These are phyloP conservation scores for Acronicta psi DNA, from an alignment of 2,888 invertebrate genomes.

Conservation along the genomic window DNA sequence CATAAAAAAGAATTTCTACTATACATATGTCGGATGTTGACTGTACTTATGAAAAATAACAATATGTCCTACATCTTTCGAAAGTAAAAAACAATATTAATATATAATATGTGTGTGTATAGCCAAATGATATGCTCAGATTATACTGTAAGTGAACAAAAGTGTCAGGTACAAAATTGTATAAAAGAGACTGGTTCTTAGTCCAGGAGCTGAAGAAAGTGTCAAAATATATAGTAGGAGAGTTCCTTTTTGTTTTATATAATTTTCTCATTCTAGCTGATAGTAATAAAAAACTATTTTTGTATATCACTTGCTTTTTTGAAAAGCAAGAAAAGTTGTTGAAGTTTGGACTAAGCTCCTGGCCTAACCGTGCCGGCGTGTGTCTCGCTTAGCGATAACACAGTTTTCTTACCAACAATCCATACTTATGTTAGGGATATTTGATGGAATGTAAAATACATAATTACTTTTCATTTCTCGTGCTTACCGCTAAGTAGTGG, in stretches of 20 bases:
- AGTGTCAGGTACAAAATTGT: slow-evolving; percentile 59
- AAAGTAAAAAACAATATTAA: slow-evolving; percentile 5
- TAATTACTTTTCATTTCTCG: no score
- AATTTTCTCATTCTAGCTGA: slow-evolving; percentile 15
- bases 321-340: background rate
- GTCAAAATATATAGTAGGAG: slow-evolving; percentile 21
- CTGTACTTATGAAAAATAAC: no score
- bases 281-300: slow-evolving; percentile 38
- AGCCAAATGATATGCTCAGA: slow-evolving; percentile 61
- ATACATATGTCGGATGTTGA: no score
- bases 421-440: slow-evolving; percentile 4
- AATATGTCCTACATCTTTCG: no score
- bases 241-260: background rate
- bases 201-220: slow-evolving; percentile 45
- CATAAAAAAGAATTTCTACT: no score
- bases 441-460: no score
- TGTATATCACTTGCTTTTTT: slow-evolving; percentile 23
- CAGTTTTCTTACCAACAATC: no score
- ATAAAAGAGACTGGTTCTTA: slow-evolving; percentile 41
- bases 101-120: slow-evolving; percentile 12
- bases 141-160: slow-evolving; percentile 46
- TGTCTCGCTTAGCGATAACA: slow-evolving; percentile 36
- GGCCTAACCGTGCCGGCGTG: slow-evolving; percentile 38
- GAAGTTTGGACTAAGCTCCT: slow-evolving; percentile 39
- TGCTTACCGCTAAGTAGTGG: no score